Conservation (phyloP, 2,888 invertebrate species). For the Cybosia mesomella region DNA sequence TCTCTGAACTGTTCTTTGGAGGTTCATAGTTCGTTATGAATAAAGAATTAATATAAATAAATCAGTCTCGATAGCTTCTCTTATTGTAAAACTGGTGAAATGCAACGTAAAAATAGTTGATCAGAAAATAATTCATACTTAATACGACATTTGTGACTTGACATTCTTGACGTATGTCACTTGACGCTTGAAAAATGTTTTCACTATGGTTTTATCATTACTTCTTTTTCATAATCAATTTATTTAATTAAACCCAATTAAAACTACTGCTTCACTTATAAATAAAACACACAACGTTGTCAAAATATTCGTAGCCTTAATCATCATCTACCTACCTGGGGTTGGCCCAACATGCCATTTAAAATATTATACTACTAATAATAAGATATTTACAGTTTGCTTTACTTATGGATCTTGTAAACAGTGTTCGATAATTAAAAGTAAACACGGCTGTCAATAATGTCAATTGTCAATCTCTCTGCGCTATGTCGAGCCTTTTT, state of each 20-base stretch:
- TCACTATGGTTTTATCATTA: not conserved
- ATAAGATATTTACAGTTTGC: too few relatives aligned
- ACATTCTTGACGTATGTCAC: too few relatives aligned
- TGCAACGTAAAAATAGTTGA: conserved; percentile 24
- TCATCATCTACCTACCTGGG: too few relatives aligned
- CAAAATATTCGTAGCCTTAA: too few relatives aligned
- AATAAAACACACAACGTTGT: not conserved
- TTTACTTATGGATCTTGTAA: conserved; percentile 11
- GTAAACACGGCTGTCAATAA: conserved; percentile 55
- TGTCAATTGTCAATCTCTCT: conserved; percentile 49
- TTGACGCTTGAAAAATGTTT: not conserved
- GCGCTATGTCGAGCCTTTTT: conserved; percentile 66
- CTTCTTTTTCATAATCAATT: too few relatives aligned
- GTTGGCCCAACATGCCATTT: too few relatives aligned
- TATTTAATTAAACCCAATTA: too few relatives aligned
- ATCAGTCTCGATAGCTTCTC: conserved; percentile 15
- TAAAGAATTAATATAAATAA: not conserved
- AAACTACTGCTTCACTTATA: too few relatives aligned
- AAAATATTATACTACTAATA: too few relatives aligned
- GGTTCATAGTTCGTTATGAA: conserved; percentile 55
- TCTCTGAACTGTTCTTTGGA: conserved; percentile 64
- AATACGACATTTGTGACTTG: conserved; percentile 14
- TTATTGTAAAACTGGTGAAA: conserved; percentile 18
- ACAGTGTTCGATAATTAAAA: conserved; percentile 51
- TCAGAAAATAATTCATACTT: conserved; percentile 28